phyloP scores from a whole-genome alignment of 2,797 vertebrate genomes.

The Silurus aristotelis region DNA sequence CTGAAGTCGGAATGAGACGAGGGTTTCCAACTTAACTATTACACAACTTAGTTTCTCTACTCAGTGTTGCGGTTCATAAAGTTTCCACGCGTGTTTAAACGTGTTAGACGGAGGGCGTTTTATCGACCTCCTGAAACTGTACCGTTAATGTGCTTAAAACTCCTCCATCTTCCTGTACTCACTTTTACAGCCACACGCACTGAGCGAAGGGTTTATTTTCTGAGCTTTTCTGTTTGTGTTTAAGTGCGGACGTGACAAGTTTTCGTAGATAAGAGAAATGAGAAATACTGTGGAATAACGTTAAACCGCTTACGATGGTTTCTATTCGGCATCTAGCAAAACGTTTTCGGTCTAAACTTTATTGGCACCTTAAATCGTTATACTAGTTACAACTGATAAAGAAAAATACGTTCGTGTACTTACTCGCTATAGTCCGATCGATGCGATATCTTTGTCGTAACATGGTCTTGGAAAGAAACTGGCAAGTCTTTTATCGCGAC shows the following conservation, averaged over 20 bases:
- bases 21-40: neutral
- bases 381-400: too few relatives aligned
- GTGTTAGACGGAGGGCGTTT: neutral
- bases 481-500: constrained; percentile 33
- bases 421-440: neutral
- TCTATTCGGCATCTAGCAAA: neutral
- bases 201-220: neutral
- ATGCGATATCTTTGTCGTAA: neutral
- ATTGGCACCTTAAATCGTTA: neutral
- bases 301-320: too few relatives aligned
- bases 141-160: neutral
- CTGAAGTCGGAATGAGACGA: too few relatives aligned
- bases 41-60: neutral
- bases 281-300: too few relatives aligned
- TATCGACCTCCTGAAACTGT: too few relatives aligned
- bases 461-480: constrained; percentile 31
- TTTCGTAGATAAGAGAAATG: neutral
- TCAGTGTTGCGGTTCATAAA: neutral
- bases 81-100: neutral
- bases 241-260: neutral
- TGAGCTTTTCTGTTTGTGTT: too few relatives aligned
- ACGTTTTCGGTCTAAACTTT: neutral
- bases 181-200: neutral
- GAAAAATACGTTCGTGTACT: neutral
- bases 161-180: neutral